Conservation (phyloP, 2,113 vertebrate genomes). For the Oreochromis tanganicae region DNA sequence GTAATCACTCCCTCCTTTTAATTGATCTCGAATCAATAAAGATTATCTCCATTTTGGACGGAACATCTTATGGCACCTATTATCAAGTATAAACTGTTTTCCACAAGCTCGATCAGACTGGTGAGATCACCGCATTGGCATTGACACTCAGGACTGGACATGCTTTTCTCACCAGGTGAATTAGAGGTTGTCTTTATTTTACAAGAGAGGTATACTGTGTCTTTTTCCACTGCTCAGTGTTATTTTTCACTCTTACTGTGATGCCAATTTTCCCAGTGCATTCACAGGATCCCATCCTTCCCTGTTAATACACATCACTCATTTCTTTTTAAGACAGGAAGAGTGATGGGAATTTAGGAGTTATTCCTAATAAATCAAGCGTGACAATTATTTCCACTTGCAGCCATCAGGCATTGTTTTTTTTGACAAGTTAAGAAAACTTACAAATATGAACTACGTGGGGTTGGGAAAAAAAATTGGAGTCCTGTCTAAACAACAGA, state of each 20-base stretch:
- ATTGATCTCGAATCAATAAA: neutral
- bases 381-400: slow-evolving; percentile 25
- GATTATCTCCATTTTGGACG: neutral
- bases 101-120: slow-evolving; percentile 18
- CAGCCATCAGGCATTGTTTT: neutral
- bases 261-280: neutral
- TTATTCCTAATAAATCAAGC: slow-evolving; percentile 46
- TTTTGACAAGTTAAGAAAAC: slow-evolving; percentile 12
- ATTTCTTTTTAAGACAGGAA: neutral
- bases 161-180: slow-evolving; percentile 39
- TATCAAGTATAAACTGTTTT: slow-evolving; percentile 33
- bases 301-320: slow-evolving; percentile 36
- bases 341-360: slow-evolving; percentile 8
- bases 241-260: slow-evolving; percentile 22
- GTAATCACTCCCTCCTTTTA: neutral
- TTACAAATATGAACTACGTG: neutral
- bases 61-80: neutral
- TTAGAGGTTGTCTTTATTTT: slow-evolving; percentile 43
- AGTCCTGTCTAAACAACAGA: slow-evolving; percentile 8
- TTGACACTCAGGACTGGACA: slow-evolving; percentile 53
- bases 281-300: slow-evolving; percentile 12
- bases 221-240: slow-evolving; percentile 22
- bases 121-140: slow-evolving; percentile 41
- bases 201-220: neutral
- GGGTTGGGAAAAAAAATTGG: neutral